Evolutionary conservation across 2,888 invertebrate genomes (phyloP).

Genomic region (Allacma fusca): DNA sequence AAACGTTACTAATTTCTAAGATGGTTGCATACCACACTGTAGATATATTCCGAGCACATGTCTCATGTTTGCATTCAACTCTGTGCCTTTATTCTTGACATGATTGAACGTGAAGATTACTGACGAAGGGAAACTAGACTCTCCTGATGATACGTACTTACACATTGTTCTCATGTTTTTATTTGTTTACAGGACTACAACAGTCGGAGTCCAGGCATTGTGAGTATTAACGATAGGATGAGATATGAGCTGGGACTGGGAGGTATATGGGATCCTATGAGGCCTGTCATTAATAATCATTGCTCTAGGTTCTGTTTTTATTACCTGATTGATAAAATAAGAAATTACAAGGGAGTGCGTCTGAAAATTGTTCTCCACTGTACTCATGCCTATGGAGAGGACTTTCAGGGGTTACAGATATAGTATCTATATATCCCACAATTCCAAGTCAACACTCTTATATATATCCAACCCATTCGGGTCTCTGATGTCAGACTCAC

Average conservation of each 20-base stretch:
- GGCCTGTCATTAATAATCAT: background rate
- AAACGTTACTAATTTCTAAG: background rate
- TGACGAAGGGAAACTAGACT: background rate
- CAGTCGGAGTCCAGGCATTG: background rate
- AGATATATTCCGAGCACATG: background rate
- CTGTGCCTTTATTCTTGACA: background rate
- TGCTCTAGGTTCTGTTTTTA: background rate
- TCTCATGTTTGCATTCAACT: background rate
- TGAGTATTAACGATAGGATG: background rate
- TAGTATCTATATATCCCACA: too few species aligned
- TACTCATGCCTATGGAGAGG: too few species aligned
- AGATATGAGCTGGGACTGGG: too few species aligned
- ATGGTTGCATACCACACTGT: background rate
- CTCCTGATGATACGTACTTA: background rate
- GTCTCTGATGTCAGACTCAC: too few species aligned
- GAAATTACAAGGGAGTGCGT: background rate
- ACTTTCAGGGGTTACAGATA: too few species aligned
- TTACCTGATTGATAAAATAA: background rate
- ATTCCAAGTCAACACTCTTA: too few species aligned
- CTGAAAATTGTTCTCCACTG: too few species aligned
- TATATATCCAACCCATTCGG: too few species aligned
- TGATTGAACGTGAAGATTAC: constrained; percentile 2
- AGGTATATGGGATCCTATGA: too few species aligned
- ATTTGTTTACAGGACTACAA: constrained; percentile 1
- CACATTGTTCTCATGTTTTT: background rate